Base-by-base conservation (phyloP, 2,113 vertebrate species). In the Canis aureus region DNA sequence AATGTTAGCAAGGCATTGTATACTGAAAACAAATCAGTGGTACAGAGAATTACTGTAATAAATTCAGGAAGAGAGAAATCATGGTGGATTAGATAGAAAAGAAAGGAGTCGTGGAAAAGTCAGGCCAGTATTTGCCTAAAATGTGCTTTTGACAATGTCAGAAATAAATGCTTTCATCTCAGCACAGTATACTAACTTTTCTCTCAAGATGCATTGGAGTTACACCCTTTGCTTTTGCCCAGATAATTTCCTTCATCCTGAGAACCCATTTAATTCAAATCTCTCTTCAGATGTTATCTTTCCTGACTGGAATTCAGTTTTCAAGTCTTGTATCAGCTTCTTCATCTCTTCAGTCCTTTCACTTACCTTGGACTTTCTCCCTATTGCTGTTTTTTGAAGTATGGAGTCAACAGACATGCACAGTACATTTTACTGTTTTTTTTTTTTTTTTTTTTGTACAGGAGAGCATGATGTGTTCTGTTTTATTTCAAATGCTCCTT, bases 401-500 rank as follows among this genome's bases (percentile, higher is more conserved):
- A 27, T 27, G 43, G 12, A 80, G 43, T 53, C 53, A 86, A 2
- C 10, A 74, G 74, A 76, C 25, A 43, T n/a, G 20, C 29, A 43
- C 11, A n/a, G 6, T 38, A 12, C 27, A 15, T 49, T 27, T n/a
- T 78, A 29, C 6, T 55, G 9, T 32, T 87, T 27, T 11, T 64
- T 11, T 64, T 11, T 64, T 11, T 64, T 11, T 64, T 16, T 60
- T 17, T 64, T 83, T 67, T 53, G 23, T 73, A 16, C 1, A 35
- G 62, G 76, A 49, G 6, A 79, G 12, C 67, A 51, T 57, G 7
- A 66, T 55, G 15, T 27, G 13, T 71, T 82, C 87, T 97, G 32
- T 67, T 93, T 94, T 81, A 87, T 93, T 93, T 90, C 29, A 73
- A 22, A 73, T 78, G 22, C 71, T 94, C 78, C 57, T 83, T 27